A percentile compares a stretch with the other conserved stretches of the same genome.
Conservation (phyloP, 2,888 invertebrate species). For the Ichneumoninae sp. region DNA sequence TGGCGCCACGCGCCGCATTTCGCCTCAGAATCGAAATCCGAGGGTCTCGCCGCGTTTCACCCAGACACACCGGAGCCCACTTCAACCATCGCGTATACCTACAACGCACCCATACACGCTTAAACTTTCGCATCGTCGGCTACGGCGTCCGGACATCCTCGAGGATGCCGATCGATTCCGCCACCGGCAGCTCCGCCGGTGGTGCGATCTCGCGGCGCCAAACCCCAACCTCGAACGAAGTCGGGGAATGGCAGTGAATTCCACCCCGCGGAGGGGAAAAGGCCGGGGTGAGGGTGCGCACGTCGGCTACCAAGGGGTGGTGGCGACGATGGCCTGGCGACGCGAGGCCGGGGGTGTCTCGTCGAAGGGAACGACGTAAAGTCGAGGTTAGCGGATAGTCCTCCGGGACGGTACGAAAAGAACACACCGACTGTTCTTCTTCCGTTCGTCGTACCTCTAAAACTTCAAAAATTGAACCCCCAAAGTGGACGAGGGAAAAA, state of each 20-base stretch:
- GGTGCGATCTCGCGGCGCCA: conserved; percentile 79
- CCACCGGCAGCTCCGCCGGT: conserved; percentile 70
- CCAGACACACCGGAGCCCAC: conserved; percentile 2
- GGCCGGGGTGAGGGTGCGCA: conserved; percentile 68
- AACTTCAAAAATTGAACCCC: conserved; percentile 8
- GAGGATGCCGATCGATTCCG: conserved; percentile 77
- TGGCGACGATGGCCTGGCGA: conserved; percentile 63
- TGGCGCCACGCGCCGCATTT: conserved; percentile 62
- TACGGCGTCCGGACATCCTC: conserved; percentile 42
- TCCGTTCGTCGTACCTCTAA: conserved; percentile 29
- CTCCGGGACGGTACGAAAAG: conserved; percentile 71
- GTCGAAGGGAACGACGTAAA: conserved; percentile 69
- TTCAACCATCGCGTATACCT: too few species aligned
- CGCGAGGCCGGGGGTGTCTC: conserved; percentile 61
- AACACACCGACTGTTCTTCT: conserved; percentile 21
- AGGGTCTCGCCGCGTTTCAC: not conserved
- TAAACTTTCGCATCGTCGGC: conserved; percentile 13
- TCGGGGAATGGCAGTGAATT: conserved; percentile 57
- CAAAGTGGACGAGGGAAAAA: not conserved
- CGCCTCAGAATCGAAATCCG: conserved; percentile 41
- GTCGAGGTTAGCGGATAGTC: conserved; percentile 73
- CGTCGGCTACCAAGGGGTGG: conserved; percentile 67
- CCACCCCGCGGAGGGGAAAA: conserved; percentile 39
- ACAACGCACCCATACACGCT: not conserved
- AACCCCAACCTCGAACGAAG: conserved; percentile 64